Evolutionary conservation across 30 jellyfish, hydroid and myxozoan genomes (phyloP).

Genomic region (Aurelia coerulea): DNA sequence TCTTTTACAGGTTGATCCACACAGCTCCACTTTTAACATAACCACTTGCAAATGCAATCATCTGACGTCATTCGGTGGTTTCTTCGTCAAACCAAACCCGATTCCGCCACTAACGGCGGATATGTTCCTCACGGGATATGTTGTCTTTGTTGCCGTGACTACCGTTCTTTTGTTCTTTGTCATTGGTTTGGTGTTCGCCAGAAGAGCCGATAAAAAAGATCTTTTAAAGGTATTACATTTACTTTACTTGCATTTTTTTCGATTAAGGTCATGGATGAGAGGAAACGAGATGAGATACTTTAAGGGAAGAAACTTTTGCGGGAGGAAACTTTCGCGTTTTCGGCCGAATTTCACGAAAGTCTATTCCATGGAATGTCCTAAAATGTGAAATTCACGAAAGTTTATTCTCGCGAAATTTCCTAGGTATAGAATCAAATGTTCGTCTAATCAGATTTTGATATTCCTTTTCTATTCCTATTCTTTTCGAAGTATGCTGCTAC

Average conservation of each 20-base stretch:
- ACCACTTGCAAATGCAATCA: conserved; percentile 86
- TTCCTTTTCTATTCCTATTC: no score
- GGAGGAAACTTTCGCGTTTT: no score
- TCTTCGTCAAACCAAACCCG: conserved; percentile 87
- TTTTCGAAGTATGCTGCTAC: no score
- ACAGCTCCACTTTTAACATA: conserved; percentile 37
- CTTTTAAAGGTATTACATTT: conserved; percentile 60
- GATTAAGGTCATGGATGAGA: no score
- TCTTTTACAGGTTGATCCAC: conserved; percentile 54
- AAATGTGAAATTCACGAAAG: no score
- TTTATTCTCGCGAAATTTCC: no score
- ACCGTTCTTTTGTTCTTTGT: conserved; percentile 47
- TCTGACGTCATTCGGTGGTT: conserved; percentile 94
- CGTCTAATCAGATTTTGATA: no score
- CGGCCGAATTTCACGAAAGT: no score
- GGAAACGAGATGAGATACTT: no score
- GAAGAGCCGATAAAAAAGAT: conserved; percentile 91
- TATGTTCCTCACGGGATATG: conserved; percentile 84
- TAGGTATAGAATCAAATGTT: no score
- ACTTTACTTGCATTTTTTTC: background rate
- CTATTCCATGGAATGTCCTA: no score
- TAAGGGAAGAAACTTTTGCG: no score
- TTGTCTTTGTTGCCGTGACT: conserved; percentile 69
- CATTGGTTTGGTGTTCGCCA: conserved; percentile 81
- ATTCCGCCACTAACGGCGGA: conserved; percentile 90